These are phyloP conservation scores for Apamea crenata DNA, from an alignment of 2,888 invertebrate genomes.

Conservation along the genomic window DNA sequence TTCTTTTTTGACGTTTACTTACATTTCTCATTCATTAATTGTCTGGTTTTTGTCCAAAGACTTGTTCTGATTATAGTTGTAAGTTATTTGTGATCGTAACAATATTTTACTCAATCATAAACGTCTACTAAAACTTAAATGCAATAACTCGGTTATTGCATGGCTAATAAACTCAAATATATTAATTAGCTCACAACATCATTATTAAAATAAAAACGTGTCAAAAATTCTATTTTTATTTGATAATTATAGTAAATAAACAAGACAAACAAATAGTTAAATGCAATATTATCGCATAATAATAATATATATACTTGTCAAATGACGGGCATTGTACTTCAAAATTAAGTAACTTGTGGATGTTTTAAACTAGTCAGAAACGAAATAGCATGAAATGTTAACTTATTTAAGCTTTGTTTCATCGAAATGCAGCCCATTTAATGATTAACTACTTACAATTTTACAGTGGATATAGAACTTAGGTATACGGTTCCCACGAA, in stretches of 20 bases:
- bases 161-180: not conserved
- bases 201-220: not conserved
- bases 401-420: not conserved
- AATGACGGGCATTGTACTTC: constrained; percentile 51
- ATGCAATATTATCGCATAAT: constrained; percentile 37
- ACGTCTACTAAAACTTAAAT: not conserved
- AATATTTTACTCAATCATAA: not conserved
- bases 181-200: not conserved
- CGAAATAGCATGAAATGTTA: constrained; percentile 37
- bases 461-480: not conserved
- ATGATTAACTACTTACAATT: constrained; percentile 10
- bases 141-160: constrained; percentile 4
- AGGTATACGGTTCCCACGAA: not conserved
- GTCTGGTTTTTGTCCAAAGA: not conserved
- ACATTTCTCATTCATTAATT: not conserved
- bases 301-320: not conserved
- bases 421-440: not conserved
- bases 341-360: constrained; percentile 27
- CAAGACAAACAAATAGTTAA: not conserved
- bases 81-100: not conserved
- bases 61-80: not conserved
- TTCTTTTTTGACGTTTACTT: not conserved
- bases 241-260: not conserved
- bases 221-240: too few species aligned
- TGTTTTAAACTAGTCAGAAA: constrained; percentile 53